A percentile compares a stretch with the other conserved stretches of the same genome.
Evolutionary conservation across 2,113 vertebrate species (phyloP).

Genomic region (Tachycineta bicolor): DNA sequence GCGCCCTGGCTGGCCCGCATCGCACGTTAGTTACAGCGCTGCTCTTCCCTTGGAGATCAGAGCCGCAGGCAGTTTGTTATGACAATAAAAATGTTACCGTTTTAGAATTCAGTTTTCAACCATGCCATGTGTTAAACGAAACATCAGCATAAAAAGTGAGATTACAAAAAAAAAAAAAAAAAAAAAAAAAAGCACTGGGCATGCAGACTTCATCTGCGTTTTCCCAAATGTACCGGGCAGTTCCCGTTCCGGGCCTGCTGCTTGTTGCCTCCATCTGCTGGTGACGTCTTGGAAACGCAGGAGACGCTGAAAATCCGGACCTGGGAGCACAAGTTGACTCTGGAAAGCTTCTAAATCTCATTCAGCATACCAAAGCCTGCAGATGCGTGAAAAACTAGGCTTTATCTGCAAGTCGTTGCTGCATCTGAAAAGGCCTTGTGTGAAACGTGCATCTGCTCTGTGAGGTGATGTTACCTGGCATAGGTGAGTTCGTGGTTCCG

Average conservation of each 20-base stretch:
- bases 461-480: not conserved
- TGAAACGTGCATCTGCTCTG: not conserved
- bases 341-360: not conserved
- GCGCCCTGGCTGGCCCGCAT: not conserved
- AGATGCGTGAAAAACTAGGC: not conserved
- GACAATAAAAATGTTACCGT: not conserved
- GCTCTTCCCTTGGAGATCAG: slow-evolving; percentile 3
- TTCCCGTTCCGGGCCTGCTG: not conserved
- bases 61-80: not conserved
- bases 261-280: slow-evolving; percentile 79
- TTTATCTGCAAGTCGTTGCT: slow-evolving; percentile 25
- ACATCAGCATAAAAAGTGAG: slow-evolving; percentile 5
- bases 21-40: not conserved
- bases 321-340: not conserved
- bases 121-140: slow-evolving; percentile 18
- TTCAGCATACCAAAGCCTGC: not conserved
- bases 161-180: not conserved
- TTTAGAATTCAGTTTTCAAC: slow-evolving; percentile 37
- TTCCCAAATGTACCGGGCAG: not conserved
- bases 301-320: not conserved
- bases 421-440: not conserved
- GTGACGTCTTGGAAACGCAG: slow-evolving; percentile 47
- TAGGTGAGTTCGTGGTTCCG: not conserved
- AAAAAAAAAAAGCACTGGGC: not conserved
- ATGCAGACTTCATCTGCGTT: not conserved